Evolutionary conservation across 2,113 vertebrate species (phyloP), one percentile per base, ranked within the genome.

Genomic region (Oreotragus oreotragus): DNA sequence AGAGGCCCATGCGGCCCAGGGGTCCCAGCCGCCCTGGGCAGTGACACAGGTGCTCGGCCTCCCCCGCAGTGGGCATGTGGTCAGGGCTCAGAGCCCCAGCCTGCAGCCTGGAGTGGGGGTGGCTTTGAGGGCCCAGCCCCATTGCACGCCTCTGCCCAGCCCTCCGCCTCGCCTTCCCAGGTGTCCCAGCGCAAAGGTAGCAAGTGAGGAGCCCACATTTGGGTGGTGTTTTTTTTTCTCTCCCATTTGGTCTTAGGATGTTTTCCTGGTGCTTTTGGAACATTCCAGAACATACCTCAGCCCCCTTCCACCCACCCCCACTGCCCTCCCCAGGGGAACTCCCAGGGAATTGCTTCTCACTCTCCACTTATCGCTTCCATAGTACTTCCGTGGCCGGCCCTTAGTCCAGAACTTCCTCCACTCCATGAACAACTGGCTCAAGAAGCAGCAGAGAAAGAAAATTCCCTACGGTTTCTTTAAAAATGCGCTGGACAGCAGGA

Each of bases 351-450:
- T 3, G 28, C 60, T 5, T 92, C 3, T 55, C 57, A 51, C 28
- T 25, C 28, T 43, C 51, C 2, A 1, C 93, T 7, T 58, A 11
- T 58, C 30, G 10, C 51, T 49, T 16, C 91, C 49, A 13, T 98
- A 99, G 99, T 99, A 99, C 97, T 99, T 99, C 96, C 99, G 99
- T 0, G 99, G 99, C 30, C 99, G 99, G 36, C 98, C 99, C 8
- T 27, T 97, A 0, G 99, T 99, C 97, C 99, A 98, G 98, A 99
- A 99, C 92, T 98, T 99, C 89, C 97, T 99, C 97, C 98, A 97
- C 88, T 98, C 98, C 12, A 25, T 99, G 58, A 97, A 99, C 27
- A 6, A 96, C 10, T 99, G 99, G 99, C 98, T 99, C 60, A 97
- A 84, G 88, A 97, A 91, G 88, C 98, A 98, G 91, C 97, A 97